phyloP scores from a whole-genome alignment of 1,140 invertebrate genomes.

The Argopecten irradians region DNA sequence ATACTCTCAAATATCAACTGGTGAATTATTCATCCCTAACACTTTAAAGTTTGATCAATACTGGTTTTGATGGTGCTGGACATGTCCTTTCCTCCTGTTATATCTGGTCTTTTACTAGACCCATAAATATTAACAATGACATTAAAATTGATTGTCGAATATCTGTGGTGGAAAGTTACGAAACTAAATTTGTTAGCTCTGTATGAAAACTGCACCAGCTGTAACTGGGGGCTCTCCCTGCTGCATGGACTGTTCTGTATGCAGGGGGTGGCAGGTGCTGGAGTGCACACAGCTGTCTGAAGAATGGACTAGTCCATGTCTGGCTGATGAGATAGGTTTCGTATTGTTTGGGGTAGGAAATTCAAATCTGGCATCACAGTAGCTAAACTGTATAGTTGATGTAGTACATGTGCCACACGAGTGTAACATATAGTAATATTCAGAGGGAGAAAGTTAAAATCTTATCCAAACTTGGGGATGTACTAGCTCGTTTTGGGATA shows the following conservation, averaged over 20 bases:
- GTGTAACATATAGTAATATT: not conserved
- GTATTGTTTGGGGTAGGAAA: slow-evolving; percentile 21
- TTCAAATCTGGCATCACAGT: not conserved
- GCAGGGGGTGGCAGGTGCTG: not conserved
- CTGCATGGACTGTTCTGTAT: not conserved
- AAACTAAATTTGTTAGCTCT: slow-evolving; percentile 22
- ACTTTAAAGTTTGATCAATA: not conserved
- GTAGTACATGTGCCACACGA: not conserved
- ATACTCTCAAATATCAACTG: slow-evolving; percentile 18
- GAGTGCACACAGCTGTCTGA: not conserved
- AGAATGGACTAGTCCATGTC: not conserved
- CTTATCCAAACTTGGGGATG: not conserved
- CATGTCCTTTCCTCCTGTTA: not conserved
- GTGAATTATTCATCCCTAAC: not conserved
- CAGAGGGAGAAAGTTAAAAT: not conserved
- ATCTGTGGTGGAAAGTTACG: not conserved
- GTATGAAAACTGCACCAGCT: not conserved
- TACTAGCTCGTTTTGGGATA: not conserved
- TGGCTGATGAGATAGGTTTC: slow-evolving; percentile 8
- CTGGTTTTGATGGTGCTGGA: not conserved
- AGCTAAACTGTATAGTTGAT: not conserved
- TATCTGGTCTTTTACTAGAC: not conserved
- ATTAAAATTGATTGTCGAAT: slow-evolving; percentile 19
- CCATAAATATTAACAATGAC: slow-evolving; percentile 2
- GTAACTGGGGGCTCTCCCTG: not conserved